These are phyloP conservation scores for Botia kubotai DNA, from an alignment of 2,797 vertebrate genomes.

Conservation along the genomic window DNA sequence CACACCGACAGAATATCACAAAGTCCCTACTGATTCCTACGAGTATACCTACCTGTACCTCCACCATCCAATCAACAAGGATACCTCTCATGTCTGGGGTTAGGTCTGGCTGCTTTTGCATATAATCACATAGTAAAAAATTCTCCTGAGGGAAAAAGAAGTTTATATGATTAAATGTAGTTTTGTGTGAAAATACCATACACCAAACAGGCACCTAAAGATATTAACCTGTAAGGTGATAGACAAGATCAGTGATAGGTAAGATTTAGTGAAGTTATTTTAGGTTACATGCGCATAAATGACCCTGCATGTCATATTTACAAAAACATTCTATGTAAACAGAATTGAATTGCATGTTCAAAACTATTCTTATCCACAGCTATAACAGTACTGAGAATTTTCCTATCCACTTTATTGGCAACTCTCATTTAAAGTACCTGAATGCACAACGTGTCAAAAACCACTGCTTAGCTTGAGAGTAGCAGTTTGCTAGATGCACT, in stretches of 20 bases:
- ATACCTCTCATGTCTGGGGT: slow-evolving; percentile 86
- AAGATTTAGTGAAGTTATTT: too few species aligned
- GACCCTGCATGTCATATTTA: too few species aligned
- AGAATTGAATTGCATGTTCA: background rate
- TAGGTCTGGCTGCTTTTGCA: slow-evolving; percentile 84
- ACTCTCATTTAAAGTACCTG: background rate
- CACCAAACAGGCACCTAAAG: too few species aligned
- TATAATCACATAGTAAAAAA: slow-evolving; percentile 86
- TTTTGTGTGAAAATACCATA: too few species aligned
- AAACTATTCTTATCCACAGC: background rate
- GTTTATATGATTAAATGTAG: background rate
- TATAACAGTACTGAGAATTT: background rate
- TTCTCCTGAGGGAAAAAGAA: slow-evolving; percentile 77
- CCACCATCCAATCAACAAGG: slow-evolving; percentile 95
- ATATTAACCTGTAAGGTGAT: too few species aligned
- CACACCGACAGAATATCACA: background rate
- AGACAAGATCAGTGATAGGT: too few species aligned
- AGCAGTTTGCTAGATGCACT: too few species aligned
- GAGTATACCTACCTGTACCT: slow-evolving; percentile 85
- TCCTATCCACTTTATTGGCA: background rate
- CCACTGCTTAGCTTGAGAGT: too few species aligned
- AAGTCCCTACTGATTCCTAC: background rate
- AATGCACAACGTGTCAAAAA: background rate
- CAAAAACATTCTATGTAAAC: too few species aligned
- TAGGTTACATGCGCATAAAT: too few species aligned